Conservation (phyloP, 2,113 vertebrate species). For the Columbina picui region DNA sequence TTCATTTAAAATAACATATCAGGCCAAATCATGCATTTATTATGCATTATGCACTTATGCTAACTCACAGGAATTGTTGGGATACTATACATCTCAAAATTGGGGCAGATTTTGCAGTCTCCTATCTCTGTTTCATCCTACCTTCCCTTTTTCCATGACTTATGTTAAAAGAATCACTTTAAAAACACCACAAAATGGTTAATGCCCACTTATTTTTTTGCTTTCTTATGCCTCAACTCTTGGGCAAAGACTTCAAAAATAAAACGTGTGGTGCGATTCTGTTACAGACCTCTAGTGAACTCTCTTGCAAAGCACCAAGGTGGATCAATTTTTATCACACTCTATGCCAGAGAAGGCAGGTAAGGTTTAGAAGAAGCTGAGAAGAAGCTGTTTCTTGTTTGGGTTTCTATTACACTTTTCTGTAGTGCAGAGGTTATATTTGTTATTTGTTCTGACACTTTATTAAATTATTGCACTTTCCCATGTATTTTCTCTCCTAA, state of each 20-base stretch:
- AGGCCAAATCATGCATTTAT: background rate
- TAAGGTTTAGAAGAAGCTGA: background rate
- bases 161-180: background rate
- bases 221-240: background rate
- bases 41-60: background rate
- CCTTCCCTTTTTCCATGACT: background rate
- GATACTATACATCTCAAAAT: background rate
- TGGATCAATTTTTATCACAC: background rate
- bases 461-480: background rate
- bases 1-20: background rate
- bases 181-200: background rate
- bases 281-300: background rate
- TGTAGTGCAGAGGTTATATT: background rate
- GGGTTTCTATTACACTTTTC: background rate
- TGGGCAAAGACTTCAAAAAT: background rate
- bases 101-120: background rate
- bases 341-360: background rate
- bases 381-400: background rate
- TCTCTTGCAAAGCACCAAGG: background rate
- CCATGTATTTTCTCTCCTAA: background rate
- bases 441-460: background rate
- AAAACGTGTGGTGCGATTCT: background rate
- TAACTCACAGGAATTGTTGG: background rate
- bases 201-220: background rate
- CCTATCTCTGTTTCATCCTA: background rate